Conservation (phyloP, 2,113 vertebrate species). For the Eupsittula cactorum region DNA sequence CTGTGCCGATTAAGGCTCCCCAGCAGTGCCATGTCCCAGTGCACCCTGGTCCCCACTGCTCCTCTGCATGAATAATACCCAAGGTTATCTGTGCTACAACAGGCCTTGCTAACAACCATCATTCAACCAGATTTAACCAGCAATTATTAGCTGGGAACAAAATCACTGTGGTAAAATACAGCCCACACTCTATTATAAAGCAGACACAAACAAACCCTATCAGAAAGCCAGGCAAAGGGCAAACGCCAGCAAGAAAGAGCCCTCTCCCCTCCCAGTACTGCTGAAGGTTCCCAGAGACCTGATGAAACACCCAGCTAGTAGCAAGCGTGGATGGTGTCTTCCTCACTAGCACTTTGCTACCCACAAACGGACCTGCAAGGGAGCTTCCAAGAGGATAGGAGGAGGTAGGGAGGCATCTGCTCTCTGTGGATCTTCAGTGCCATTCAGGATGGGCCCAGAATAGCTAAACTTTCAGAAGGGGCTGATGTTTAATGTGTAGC, state of each 20-base stretch:
- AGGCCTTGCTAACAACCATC: slow-evolving; percentile 30
- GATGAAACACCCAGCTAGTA: neutral
- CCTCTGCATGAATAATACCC: neutral
- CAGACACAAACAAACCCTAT: slow-evolving; percentile 40
- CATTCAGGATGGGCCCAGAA: slow-evolving; percentile 20
- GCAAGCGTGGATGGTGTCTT: neutral
- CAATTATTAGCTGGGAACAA: slow-evolving; percentile 51
- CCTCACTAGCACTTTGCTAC: neutral
- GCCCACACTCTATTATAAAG: neutral
- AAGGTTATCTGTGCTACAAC: slow-evolving; percentile 33
- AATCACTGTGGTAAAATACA: slow-evolving; percentile 34
- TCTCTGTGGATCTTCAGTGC: neutral
- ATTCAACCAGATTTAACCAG: slow-evolving; percentile 57
- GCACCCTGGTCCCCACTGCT: neutral
- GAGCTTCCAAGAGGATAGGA: neutral
- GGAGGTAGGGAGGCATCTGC: neutral
- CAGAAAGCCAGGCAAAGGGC: slow-evolving; percentile 1
- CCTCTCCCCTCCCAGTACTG: neutral
- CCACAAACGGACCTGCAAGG: neutral
- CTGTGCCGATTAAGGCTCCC: neutral
- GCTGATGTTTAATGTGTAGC: slow-evolving; percentile 26
- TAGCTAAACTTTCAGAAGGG: slow-evolving; percentile 17
- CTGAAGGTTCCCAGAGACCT: neutral
- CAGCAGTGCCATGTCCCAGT: neutral
- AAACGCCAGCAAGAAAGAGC: neutral